Percentiles rank a stretch among this genome's conserved stretches.
phyloP scores from a whole-genome alignment of 2,113 vertebrate species.

The Mesocricetus auratus region DNA sequence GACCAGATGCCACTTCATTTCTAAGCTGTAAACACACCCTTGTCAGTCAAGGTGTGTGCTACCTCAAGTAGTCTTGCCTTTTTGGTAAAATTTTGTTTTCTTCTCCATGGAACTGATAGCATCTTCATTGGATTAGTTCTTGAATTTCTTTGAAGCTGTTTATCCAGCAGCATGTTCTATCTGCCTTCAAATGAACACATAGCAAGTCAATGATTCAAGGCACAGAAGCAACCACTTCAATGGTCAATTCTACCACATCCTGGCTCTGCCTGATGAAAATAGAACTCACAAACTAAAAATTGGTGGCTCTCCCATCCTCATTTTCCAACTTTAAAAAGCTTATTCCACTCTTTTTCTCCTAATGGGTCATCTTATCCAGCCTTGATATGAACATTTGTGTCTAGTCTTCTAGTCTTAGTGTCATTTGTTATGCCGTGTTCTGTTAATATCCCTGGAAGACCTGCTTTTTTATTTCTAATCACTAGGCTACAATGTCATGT shows the following conservation, averaged over 20 bases:
- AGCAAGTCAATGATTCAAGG: not conserved
- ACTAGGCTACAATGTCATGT: not conserved
- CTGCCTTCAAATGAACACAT: not conserved
- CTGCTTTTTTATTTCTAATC: not conserved
- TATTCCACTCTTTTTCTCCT: not conserved
- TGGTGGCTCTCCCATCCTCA: not conserved
- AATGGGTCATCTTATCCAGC: not conserved
- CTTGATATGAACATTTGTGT: not conserved
- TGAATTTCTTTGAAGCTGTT: not conserved
- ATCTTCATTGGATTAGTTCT: not conserved
- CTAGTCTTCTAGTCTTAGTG: not conserved
- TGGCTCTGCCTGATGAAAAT: not conserved
- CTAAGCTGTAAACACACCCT: not conserved
- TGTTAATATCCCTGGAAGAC: not conserved
- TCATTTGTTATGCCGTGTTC: not conserved
- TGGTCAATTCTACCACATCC: not conserved
- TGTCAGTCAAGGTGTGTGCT: not conserved
- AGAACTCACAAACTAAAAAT: conserved; percentile 9
- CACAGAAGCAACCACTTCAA: not conserved
- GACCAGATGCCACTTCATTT: conserved; percentile 20
- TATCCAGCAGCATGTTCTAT: not conserved
- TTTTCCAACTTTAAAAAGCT: not conserved
- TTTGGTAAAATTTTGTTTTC: not conserved
- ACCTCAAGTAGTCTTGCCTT: not conserved
- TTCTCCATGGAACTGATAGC: not conserved